Percentiles rank a stretch among this genome's conserved stretches.
Evolutionary conservation across 1,140 invertebrate genomes (phyloP).

Genomic region (Choristoneura fumiferana): DNA sequence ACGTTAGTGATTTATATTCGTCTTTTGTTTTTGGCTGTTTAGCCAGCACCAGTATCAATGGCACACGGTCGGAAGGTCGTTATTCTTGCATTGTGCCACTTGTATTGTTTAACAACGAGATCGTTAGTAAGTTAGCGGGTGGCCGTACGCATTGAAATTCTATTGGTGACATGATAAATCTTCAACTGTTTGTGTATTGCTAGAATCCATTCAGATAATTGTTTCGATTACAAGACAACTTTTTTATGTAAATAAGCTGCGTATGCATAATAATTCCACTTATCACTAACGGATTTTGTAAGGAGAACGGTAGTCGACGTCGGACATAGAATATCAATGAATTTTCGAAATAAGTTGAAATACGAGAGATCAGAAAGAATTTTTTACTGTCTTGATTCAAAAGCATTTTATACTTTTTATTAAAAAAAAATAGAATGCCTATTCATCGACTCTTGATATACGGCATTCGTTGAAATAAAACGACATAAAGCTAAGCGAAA

Average conservation of each 20-base stretch:
- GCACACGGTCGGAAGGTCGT: constrained; percentile 60
- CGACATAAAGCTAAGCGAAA: constrained; percentile 57
- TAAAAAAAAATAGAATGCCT: constrained; percentile 29
- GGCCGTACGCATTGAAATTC: constrained; percentile 69
- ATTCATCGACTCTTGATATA: constrained; percentile 59
- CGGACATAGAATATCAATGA: constrained; percentile 13
- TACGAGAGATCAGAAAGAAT: background rate
- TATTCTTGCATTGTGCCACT: constrained; percentile 70
- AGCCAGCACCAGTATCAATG: constrained; percentile 66
- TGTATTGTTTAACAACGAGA: constrained; percentile 69
- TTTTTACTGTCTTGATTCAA: no score
- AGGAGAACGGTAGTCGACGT: constrained; percentile 7
- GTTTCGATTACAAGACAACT: constrained; percentile 43
- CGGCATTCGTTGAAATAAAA: constrained; percentile 70
- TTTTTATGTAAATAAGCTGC: constrained; percentile 40
- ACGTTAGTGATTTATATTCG: constrained; percentile 68
- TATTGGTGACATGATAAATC: constrained; percentile 69
- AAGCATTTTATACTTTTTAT: constrained; percentile 19
- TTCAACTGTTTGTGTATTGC: constrained; percentile 41
- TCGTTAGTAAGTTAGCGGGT: constrained; percentile 74
- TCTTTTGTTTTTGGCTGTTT: constrained; percentile 75
- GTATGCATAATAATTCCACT: constrained; percentile 12
- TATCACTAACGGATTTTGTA: background rate
- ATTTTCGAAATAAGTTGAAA: constrained; percentile 5
- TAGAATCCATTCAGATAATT: constrained; percentile 51